A percentile compares a stretch with the other conserved stretches of the same genome.
These are phyloP conservation scores for Rapana venosa DNA, from an alignment of 2,888 invertebrate species.

Conservation along the genomic window DNA sequence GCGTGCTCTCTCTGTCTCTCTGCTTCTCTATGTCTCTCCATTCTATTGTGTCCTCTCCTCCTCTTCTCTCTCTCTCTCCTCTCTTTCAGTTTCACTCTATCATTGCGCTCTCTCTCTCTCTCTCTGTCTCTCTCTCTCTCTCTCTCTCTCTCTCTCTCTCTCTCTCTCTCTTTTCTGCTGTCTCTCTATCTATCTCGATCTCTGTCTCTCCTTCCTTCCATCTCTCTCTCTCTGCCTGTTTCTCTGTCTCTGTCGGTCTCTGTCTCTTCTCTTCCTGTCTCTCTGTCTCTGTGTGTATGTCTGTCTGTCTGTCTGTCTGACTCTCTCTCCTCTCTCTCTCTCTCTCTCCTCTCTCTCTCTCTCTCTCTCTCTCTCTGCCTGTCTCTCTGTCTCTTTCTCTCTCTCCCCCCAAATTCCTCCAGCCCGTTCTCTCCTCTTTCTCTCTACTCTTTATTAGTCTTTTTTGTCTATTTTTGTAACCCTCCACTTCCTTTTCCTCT, in stretches of 20 bases:
- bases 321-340: neutral
- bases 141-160: too few relatives aligned
- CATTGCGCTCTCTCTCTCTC: too few relatives aligned
- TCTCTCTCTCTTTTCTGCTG: too few relatives aligned
- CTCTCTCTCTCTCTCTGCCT: neutral
- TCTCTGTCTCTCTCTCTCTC: too few relatives aligned
- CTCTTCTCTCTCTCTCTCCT: too few relatives aligned
- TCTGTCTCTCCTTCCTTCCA: too few relatives aligned
- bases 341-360: neutral
- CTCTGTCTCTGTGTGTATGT: neutral
- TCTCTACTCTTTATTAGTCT: neutral
- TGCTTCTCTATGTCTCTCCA: too few relatives aligned
- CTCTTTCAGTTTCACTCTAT: too few relatives aligned
- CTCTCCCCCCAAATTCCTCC: neutral
- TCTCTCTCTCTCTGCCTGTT: neutral
- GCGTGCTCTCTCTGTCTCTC: too few relatives aligned
- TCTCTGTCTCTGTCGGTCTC: neutral
- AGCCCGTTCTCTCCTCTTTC: neutral
- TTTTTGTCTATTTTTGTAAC: neutral
- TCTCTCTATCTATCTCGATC: too few relatives aligned
- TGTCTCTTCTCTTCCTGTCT: neutral
- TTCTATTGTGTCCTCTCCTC: too few relatives aligned
- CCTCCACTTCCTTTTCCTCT: too few relatives aligned
- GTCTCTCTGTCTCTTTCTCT: neutral
- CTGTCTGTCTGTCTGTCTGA: neutral